Conservation (phyloP, 2,888 invertebrate genomes). For the Herminia tarsipennalis region DNA sequence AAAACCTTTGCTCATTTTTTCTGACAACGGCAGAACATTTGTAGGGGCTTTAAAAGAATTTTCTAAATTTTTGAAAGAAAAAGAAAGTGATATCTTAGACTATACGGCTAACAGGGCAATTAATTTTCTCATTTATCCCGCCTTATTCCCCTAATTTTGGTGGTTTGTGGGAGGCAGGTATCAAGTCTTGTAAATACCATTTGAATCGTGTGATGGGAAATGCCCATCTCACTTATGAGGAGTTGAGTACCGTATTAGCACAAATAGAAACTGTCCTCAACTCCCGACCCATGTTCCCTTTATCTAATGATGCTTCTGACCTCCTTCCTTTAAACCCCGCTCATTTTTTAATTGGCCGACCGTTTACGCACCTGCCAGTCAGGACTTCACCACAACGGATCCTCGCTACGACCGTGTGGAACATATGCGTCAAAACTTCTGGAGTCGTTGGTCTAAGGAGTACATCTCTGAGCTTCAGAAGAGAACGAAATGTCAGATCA, state of each 20-base stretch:
- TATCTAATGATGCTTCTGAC: no score
- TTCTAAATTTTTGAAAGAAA: not conserved
- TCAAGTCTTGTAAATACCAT: constrained; percentile 6
- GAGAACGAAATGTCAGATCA: constrained; percentile 2
- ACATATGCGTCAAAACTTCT: constrained; percentile 5
- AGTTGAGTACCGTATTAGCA: not conserved
- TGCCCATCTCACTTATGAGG: constrained; percentile 1
- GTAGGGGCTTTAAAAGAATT: not conserved
- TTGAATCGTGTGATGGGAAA: not conserved
- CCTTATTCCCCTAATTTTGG: constrained; percentile 8
- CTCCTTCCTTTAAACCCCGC: not conserved
- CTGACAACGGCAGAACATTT: not conserved
- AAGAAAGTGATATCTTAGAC: not conserved
- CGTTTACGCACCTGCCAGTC: constrained; percentile 1
- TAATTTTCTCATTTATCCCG: constrained; percentile 4
- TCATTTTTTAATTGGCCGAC: constrained; percentile 1
- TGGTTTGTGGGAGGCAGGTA: constrained; percentile 8
- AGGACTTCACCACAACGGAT: not conserved
- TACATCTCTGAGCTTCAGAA: constrained; percentile 6
- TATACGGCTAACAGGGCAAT: not conserved
- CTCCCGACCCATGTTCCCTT: no score
- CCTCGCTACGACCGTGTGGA: constrained; percentile 1
- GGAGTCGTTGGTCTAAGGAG: constrained; percentile 4
- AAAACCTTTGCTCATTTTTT: not conserved
- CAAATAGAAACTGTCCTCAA: constrained; percentile 4